Base-by-base conservation (phyloP, 2,113 vertebrate genomes). In the Phocoena sinus region DNA sequence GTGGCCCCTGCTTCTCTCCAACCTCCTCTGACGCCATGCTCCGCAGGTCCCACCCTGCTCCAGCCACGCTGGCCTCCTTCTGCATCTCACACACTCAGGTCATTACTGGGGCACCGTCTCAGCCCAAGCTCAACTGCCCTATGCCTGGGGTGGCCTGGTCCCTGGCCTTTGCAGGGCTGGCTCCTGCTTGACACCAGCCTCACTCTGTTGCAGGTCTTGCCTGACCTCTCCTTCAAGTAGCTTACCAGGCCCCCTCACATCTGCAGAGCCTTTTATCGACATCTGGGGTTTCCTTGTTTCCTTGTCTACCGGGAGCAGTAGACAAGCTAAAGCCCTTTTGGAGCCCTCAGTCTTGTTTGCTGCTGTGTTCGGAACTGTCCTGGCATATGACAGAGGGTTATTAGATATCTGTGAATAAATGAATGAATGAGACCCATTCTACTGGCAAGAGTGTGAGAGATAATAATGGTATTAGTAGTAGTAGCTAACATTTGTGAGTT, bases 21-120 rank as follows among this genome's bases (percentile, higher is more conserved):
- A 5, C 3, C n/a, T 28, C 3, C 0, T 28, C 33, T 31, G n/a
- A 71, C n/a, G 18, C 38, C 38, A 65, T 1, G 11, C 5, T 44
- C n/a, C 14, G 23, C 26, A 2, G 8, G 21, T 12, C 41, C 20
- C 25, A 26, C 26, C n/a, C 12, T n/a, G 26, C 56, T 38, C 58
- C 33, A 13, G 33, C 31, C 38, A 18, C 8, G 13, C 23, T 4
- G 63, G 26, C n/a, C 11, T 50, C 33, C 10, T 67, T 38, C 23
- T 23, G n/a, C 10, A 26, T 23, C 28, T 50, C 53, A 56, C 28
- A 20, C 17, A 63, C 28, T 70, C 44, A 14, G 11, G 14, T 10
- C 26, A 53, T 26, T 28, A 4, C 25, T 3, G 11, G 1, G 1
- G 8, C 8, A 18, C 10, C 3, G 6, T 41, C 41, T n/a, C 28